Percentiles rank a stretch among this genome's conserved stretches.
phyloP scores from a whole-genome alignment of 2,888 invertebrate species.

The Anthrax anthrax region DNA sequence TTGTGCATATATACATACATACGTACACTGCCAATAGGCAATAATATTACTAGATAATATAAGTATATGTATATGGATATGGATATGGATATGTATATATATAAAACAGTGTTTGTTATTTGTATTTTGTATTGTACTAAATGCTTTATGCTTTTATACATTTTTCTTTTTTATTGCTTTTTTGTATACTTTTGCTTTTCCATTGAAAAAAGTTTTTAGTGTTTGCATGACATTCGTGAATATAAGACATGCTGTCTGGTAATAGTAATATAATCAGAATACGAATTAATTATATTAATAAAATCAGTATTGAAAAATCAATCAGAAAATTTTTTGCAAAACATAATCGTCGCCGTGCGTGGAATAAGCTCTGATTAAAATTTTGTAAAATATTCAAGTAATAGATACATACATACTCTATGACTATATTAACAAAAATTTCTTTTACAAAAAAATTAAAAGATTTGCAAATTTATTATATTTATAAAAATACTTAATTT shows the following conservation, averaged over 20 bases:
- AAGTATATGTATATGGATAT: too few relatives aligned
- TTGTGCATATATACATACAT: too few relatives aligned
- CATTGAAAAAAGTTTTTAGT: constrained; percentile 16
- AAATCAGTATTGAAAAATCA: constrained; percentile 2
- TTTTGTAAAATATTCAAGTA: too few relatives aligned
- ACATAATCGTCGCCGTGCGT: constrained; percentile 4
- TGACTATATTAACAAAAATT: too few relatives aligned
- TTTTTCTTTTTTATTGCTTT: background rate
- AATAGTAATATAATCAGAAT: background rate
- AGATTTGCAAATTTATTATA: too few relatives aligned
- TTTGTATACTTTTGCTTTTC: constrained; percentile 12
- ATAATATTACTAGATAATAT: background rate
- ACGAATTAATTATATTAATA: background rate
- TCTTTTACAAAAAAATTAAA: too few relatives aligned
- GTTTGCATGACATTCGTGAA: constrained; percentile 23
- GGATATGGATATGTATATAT: too few relatives aligned
- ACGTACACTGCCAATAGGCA: too few relatives aligned
- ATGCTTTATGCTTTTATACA: background rate
- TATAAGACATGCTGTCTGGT: constrained; percentile 15
- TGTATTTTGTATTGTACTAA: background rate
- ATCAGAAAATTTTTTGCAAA: constrained; percentile 9
- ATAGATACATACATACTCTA: too few relatives aligned
- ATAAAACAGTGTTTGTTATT: too few relatives aligned
- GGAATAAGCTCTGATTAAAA: too few relatives aligned
- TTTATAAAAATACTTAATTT: too few relatives aligned